Conservation (phyloP, 2,888 invertebrate species). For the Bellardia bayeri region DNA sequence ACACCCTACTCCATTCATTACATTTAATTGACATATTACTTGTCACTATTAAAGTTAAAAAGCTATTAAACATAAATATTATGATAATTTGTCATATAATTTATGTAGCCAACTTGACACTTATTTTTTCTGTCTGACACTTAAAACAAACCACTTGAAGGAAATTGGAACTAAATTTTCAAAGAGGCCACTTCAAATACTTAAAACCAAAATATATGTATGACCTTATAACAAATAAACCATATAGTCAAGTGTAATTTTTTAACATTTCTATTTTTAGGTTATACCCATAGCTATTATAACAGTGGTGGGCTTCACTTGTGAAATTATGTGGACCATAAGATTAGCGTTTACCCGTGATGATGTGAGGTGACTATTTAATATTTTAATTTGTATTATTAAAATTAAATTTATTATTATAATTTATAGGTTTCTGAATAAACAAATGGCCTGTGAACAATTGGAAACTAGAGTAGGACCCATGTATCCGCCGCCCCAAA, state of each 20-base stretch:
- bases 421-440: constrained; percentile 69
- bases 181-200: constrained; percentile 13
- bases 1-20: too few relatives aligned
- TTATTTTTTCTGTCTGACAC: neutral
- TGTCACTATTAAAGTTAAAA: neutral
- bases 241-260: neutral
- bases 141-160: constrained; percentile 31
- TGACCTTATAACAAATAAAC: neutral
- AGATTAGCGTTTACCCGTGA: constrained; percentile 75
- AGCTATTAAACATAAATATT: constrained; percentile 10
- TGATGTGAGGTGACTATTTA: constrained; percentile 76
- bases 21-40: neutral
- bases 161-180: neutral
- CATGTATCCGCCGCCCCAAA: constrained; percentile 67
- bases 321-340: constrained; percentile 64
- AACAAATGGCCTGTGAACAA: constrained; percentile 71
- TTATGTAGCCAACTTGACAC: neutral
- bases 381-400: too few relatives aligned
- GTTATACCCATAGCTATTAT: constrained; percentile 76
- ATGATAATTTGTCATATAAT: constrained; percentile 6
- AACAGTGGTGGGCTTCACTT: constrained; percentile 56
- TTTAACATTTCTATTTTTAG: constrained; percentile 71
- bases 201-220: neutral
- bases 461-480: constrained; percentile 77
- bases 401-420: neutral